These are phyloP conservation scores for Hypsibius dujardini DNA, from an alignment of 1,140 invertebrate species.

Conservation along the genomic window DNA sequence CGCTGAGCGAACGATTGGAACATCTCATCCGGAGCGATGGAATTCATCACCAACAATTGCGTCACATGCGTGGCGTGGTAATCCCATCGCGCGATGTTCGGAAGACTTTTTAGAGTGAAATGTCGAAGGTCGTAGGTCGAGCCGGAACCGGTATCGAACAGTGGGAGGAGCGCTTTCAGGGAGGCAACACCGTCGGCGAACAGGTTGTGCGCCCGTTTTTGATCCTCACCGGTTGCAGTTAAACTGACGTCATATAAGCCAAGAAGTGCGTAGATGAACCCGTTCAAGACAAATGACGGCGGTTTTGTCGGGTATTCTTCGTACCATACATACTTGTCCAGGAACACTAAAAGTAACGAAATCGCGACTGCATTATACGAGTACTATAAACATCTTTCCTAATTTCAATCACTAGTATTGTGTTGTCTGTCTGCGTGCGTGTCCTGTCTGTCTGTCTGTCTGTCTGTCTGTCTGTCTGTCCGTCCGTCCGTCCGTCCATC, in stretches of 20 bases:
- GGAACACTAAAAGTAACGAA: conserved; percentile 38
- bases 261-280: conserved; percentile 91
- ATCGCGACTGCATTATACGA: not conserved
- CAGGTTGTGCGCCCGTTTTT: conserved; percentile 49
- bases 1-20: conserved; percentile 65
- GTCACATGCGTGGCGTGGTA: conserved; percentile 97
- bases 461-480: too few species aligned
- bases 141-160: conserved; percentile 86
- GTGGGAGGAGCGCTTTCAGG: conserved; percentile 65
- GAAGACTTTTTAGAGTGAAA: conserved; percentile 61
- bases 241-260: conserved; percentile 71
- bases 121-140: conserved; percentile 93
- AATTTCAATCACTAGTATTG: not conserved
- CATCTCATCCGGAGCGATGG: conserved; percentile 65
- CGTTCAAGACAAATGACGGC: conserved; percentile 86
- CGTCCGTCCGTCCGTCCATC: too few species aligned
- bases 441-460: too few species aligned
- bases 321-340: conserved; percentile 69
- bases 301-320: conserved; percentile 96
- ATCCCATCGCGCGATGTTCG: conserved; percentile 75
- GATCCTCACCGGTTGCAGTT: conserved; percentile 35
- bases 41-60: conserved; percentile 70
- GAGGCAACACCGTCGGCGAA: conserved; percentile 71
- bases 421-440: not conserved
- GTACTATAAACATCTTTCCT: not conserved